phyloP scores from a whole-genome alignment of 2,797 vertebrate species.

The Paedocypris micromegethes region DNA sequence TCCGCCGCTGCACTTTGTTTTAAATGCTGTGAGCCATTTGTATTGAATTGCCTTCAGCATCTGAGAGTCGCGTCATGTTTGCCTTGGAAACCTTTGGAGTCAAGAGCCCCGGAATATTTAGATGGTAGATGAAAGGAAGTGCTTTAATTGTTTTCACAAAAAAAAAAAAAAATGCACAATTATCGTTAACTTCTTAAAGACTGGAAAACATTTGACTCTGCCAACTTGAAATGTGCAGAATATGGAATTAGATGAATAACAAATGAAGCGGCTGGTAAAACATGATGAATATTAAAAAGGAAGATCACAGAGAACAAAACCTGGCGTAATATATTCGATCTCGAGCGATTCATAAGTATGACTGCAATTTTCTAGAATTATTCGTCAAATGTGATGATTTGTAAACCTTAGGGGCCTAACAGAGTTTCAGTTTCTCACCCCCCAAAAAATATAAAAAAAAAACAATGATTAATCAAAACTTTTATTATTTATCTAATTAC shows the following conservation, averaged over 20 bases:
- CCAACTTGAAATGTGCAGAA: conserved; percentile 7
- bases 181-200: conserved; percentile 34
- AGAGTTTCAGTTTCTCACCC: too few relatives aligned
- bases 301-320: background rate
- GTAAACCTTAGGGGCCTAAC: too few relatives aligned
- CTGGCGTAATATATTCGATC: too few relatives aligned
- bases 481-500: too few relatives aligned
- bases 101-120: conserved; percentile 30
- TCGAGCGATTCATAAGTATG: too few relatives aligned
- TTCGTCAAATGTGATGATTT: too few relatives aligned
- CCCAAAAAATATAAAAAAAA: too few relatives aligned
- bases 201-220: conserved; percentile 13
- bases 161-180: background rate
- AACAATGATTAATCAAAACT: too few relatives aligned
- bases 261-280: background rate
- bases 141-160: conserved; percentile 26
- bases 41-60: conserved; percentile 27
- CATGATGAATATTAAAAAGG: background rate
- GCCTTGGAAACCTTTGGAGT: conserved; percentile 38
- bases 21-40: conserved; percentile 6
- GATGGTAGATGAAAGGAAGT: conserved; percentile 34
- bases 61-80: conserved; percentile 39
- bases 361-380: too few relatives aligned
- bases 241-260: conserved; percentile 16
- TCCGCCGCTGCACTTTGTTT: conserved; percentile 3